phyloP scores from a whole-genome alignment of 2,797 vertebrate genomes.

The Clarias platycephalus region DNA sequence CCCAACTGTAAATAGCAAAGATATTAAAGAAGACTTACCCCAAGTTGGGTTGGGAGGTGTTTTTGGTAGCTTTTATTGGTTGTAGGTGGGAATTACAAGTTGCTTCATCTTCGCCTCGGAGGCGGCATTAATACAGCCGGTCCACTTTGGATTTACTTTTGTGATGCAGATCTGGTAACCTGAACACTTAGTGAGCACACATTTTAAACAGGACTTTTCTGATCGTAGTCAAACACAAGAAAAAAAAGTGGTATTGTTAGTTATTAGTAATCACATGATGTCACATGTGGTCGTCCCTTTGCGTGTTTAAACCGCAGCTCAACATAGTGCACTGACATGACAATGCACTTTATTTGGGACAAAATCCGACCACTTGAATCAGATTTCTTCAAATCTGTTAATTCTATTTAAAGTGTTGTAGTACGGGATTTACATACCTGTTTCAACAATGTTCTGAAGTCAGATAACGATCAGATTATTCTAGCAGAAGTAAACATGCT shows the following conservation, averaged over 20 bases:
- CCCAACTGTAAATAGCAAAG: not conserved
- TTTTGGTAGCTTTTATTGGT: not conserved
- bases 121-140: not conserved
- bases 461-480: not conserved
- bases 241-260: not conserved
- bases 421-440: not conserved
- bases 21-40: not conserved
- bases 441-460: too few relatives aligned
- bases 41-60: not conserved
- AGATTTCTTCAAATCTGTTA: not conserved
- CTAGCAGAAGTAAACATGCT: not conserved
- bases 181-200: not conserved
- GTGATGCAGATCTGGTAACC: not conserved
- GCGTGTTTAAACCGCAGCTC: not conserved
- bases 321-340: not conserved
- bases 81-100: not conserved
- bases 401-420: not conserved
- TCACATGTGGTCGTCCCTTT: not conserved
- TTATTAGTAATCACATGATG: not conserved
- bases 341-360: not conserved
- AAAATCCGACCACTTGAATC: not conserved
- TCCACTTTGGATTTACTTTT: not conserved
- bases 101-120: not conserved
- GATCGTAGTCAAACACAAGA: not conserved
- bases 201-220: not conserved